These are phyloP conservation scores for Percopsis transmontana DNA, from an alignment of 2,113 vertebrate species.

Conservation along the genomic window DNA sequence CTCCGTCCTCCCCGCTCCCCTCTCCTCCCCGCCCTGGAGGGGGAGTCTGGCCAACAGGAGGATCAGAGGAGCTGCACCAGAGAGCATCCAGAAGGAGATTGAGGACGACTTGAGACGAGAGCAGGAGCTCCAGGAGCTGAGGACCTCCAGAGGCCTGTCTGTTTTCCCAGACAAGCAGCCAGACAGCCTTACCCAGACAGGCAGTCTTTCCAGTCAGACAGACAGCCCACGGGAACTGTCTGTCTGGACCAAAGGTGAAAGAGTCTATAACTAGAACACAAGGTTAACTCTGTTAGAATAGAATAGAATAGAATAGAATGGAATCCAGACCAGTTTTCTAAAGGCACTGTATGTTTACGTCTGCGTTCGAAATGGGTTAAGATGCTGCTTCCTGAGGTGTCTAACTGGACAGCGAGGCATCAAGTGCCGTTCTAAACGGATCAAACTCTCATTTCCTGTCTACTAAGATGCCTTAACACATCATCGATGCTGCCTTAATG, in stretches of 20 bases:
- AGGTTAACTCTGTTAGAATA: neutral
- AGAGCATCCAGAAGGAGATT: constrained; percentile 86
- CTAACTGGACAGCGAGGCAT: too few species aligned
- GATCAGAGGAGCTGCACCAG: constrained; percentile 51
- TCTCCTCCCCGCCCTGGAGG: constrained; percentile 27
- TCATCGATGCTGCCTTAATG: too few species aligned
- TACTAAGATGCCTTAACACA: too few species aligned
- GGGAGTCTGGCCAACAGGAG: constrained; percentile 68
- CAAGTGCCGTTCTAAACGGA: too few species aligned
- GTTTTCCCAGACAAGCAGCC: neutral
- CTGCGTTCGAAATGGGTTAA: too few species aligned
- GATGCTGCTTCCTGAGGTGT: too few species aligned
- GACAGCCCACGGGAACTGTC: neutral
- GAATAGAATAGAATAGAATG: neutral
- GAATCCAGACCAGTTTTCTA: neutral
- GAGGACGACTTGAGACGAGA: constrained; percentile 81
- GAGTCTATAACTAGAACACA: too few species aligned
- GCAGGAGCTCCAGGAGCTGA: constrained; percentile 80
- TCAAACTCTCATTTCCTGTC: too few species aligned
- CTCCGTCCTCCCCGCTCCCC: neutral
- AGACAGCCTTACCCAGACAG: neutral
- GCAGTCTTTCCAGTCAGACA: neutral
- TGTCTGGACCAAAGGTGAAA: too few species aligned
- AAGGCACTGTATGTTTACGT: too few species aligned
- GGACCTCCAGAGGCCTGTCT: constrained; percentile 48